Conservation (phyloP, 2,888 invertebrate species). For the Encarsia formosa region DNA sequence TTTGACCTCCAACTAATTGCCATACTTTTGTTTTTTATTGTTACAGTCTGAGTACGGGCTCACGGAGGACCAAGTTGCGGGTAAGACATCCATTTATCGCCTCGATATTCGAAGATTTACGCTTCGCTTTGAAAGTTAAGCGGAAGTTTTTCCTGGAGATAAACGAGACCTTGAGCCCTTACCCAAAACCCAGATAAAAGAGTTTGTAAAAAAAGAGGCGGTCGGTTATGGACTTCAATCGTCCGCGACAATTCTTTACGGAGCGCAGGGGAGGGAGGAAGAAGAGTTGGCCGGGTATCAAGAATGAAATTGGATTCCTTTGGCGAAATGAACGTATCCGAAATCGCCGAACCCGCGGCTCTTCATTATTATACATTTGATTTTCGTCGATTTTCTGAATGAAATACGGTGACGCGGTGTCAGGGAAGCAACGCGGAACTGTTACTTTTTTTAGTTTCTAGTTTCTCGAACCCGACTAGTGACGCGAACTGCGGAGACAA, state of each 20-base stretch:
- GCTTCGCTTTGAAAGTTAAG: not conserved
- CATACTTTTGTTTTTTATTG: not conserved
- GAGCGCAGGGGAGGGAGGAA: not conserved
- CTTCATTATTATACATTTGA: too few relatives aligned
- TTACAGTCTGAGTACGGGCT: conserved; percentile 82
- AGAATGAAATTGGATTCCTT: conserved; percentile 18
- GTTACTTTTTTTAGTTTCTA: too few relatives aligned
- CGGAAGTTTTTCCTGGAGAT: not conserved
- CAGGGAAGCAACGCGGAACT: too few relatives aligned
- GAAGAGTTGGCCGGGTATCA: conserved; percentile 17
- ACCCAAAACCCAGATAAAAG: not conserved
- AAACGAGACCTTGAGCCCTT: conserved; percentile 6
- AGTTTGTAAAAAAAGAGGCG: not conserved
- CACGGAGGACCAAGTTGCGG: conserved; percentile 84
- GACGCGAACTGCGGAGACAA: too few relatives aligned
- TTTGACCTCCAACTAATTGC: too few relatives aligned
- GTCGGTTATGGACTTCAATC: conserved; percentile 4
- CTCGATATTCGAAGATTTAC: conserved; percentile 9
- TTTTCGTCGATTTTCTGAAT: too few relatives aligned
- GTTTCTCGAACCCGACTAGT: too few relatives aligned
- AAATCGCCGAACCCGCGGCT: too few relatives aligned
- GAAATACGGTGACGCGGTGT: too few relatives aligned
- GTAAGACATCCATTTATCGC: conserved; percentile 53
- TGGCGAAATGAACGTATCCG: conserved; percentile 2
- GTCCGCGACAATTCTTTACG: not conserved